Evolutionary conservation across 2,797 vertebrate species (phyloP), one percentile per base, ranked within the genome.

Genomic region (Fundulus diaphanus): DNA sequence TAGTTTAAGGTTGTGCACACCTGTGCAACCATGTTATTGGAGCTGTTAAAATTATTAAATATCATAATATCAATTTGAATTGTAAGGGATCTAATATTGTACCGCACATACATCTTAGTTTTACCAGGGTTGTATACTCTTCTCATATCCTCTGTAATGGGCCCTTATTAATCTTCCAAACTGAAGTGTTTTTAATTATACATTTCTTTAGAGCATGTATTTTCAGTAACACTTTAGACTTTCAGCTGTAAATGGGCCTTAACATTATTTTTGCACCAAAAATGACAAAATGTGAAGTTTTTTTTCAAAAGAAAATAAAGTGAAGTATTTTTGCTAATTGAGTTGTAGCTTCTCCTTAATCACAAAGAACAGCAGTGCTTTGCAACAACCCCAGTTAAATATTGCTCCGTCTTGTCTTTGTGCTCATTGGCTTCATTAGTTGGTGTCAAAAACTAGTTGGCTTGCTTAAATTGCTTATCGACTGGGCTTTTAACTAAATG

Each of bases 401-500:
- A 83, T 88, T 49, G 27, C 73, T 87, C 75, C 2, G 74, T 85
- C 83, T 90, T 79, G 78, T 82, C 76, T 83, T 79, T 85, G 81
- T 80, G 74, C 86, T 89, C 86, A 83, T 83, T 83, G 86, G 83
- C 87, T 88, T 91, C 90, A 90, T 92, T 87, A 90, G 84, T 88
- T 84, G 80, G 87, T 83, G 90, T 91, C 87, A 84, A 83, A 87
- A 85, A 73, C 74, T 68, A 74, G 70, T 81, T 78, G 69, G 76
- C 57, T 59, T 48, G 79, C 76, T 88, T 82, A 90, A 90, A 94
- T 89, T 91, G 86, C 87, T 92, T 90, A 92, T 90, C 75, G 91
- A 90, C 87, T 82, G 70, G 73, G 88, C 87, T 90, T 92, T 91
- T 91, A 90, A 90, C 88, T 90, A 87, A 91, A 90, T 88, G 85